Evolutionary conservation across 1,140 invertebrate genomes (phyloP).

Genomic region (Zaprionus africanus): DNA sequence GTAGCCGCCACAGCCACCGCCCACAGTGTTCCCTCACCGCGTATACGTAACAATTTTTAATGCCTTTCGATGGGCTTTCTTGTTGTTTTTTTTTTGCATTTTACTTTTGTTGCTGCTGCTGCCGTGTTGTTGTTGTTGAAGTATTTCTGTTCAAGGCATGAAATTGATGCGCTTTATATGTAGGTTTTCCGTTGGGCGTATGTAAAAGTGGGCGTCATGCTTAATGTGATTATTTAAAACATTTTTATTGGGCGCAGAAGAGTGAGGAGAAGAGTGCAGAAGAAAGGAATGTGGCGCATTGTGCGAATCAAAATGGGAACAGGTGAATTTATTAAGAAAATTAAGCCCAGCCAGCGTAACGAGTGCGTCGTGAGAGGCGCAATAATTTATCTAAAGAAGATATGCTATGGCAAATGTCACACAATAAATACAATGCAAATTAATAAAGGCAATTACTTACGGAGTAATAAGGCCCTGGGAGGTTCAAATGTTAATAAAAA

Average conservation of each 20-base stretch:
- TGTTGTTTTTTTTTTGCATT: conserved; percentile 31
- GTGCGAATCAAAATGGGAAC: background rate
- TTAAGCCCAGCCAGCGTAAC: conserved; percentile 23
- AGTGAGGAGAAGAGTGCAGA: background rate
- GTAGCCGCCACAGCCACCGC: conserved; percentile 29
- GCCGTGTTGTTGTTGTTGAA: conserved; percentile 5
- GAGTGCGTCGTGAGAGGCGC: background rate
- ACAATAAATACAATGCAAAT: background rate
- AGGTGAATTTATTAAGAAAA: conserved; percentile 47
- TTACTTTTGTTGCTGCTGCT: conserved; percentile 11
- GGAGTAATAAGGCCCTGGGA: background rate
- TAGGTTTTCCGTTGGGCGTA: conserved; percentile 22
- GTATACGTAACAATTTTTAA: conserved; percentile 79
- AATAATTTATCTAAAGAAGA: conserved; percentile 26
- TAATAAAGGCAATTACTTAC: conserved; percentile 16
- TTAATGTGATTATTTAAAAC: conserved; percentile 80
- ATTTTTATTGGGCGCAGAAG: conserved; percentile 53
- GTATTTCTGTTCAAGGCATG: conserved; percentile 74
- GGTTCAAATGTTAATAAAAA: background rate
- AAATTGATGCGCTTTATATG: conserved; percentile 77
- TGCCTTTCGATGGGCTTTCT: conserved; percentile 63
- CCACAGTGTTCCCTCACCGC: conserved; percentile 55
- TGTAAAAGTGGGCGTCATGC: conserved; percentile 47
- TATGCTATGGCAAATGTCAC: conserved; percentile 29
- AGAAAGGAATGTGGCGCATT: background rate